Evolutionary conservation across 1,140 invertebrate genomes (phyloP).

Genomic region (Cyclargus thomasi): DNA sequence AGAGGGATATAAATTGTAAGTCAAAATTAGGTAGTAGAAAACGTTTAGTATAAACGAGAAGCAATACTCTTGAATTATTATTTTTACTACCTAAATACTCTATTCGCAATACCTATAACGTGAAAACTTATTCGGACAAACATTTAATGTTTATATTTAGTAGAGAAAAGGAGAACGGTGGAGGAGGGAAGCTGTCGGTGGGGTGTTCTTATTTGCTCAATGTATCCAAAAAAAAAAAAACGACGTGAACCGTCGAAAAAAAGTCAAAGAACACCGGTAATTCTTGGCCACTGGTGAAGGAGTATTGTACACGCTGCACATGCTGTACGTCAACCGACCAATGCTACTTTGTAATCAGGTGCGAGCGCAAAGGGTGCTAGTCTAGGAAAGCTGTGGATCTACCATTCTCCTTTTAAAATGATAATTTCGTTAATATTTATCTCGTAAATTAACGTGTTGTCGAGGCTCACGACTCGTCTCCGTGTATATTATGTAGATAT

Average conservation of each 20-base stretch:
- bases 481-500: constrained; percentile 70
- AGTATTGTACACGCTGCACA: too few relatives aligned
- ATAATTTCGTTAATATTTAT: constrained; percentile 14
- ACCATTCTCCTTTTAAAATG: constrained; percentile 19
- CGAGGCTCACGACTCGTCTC: constrained; percentile 53
- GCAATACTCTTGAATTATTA: constrained; percentile 69
- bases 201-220: constrained; percentile 1
- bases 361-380: neutral
- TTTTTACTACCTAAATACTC: constrained; percentile 67
- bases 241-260: neutral
- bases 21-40: constrained; percentile 65
- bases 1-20: constrained; percentile 68
- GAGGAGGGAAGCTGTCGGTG: neutral
- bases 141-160: constrained; percentile 22
- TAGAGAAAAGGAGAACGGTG: constrained; percentile 21
- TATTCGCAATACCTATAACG: constrained; percentile 32
- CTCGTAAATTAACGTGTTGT: constrained; percentile 28
- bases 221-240: neutral
- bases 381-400: neutral
- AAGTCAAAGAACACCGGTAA: neutral
- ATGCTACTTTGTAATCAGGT: too few relatives aligned
- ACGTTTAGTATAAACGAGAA: constrained; percentile 71
- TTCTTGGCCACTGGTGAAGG: neutral
- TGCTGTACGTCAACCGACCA: neutral
- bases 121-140: constrained; percentile 10